Evolutionary conservation across 2,888 invertebrate species (phyloP), one percentile per base, ranked within the genome.

Genomic region (Sminthurinus aureus): DNA sequence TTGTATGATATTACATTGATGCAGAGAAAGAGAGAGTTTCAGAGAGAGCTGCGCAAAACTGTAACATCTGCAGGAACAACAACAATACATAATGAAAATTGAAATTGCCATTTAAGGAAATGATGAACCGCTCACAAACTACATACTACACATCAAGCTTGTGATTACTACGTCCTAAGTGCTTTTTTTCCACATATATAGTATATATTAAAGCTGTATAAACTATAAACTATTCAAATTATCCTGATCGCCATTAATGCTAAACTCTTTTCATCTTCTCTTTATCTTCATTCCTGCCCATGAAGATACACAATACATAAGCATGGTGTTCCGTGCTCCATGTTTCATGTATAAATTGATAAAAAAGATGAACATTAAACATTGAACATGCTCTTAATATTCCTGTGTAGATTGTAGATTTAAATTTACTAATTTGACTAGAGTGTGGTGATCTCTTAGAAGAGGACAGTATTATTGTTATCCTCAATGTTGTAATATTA

Each of bases 91-190:
- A 80, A 77, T 82, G 71, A 84, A 85, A 83, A 84, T 84, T 84
- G 79, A 82, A 85, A 85, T 85, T 76, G 78, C 85, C 85, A 84
- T 85, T 79, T 85, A 85, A 82, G 85, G 85, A 83, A 83, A 81
- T 81, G 71, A 81, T 81, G 80, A 81, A 74, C 80, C 80, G 64
- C 80, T 73, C 80, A 81, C 58, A 38, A 38, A 6, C 6, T 38
- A 38, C 38, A 38, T 4, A 38, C 38, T 38, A 38, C 79, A 79
- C 69, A 69, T 22, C 22, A 69, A n/a, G 3, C 64, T 64, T 22
- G 38, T 38, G 38, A 38, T 38, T 38, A 38, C 38, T 18, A 58
- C 18, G 58, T 58, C 13, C 58, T 58, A 58, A 58, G 58, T 58
- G 58, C 71, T 13, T 71, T 13, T 38, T 24, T 78, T 66, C 0